Evolutionary conservation across 2,888 invertebrate species (phyloP), one percentile per base, ranked within the genome.

Genomic region (Synanthedon tipuliformis): DNA sequence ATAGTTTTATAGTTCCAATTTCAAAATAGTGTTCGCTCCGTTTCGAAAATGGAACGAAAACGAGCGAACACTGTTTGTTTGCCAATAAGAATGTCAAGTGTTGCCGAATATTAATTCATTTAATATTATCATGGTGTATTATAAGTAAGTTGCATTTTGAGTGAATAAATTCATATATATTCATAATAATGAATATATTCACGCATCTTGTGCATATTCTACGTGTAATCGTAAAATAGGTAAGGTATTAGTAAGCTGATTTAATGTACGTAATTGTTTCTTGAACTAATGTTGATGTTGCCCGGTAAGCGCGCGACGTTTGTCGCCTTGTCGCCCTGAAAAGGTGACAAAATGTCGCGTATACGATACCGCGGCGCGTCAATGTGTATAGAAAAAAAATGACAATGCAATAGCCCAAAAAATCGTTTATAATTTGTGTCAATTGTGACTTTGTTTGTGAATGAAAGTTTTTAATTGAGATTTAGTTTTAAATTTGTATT

Each of bases 371-470:
- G 18, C 63, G 63, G 57, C 56, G 56, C 66, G 61, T 72, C 82
- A 81, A 84, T 73, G 75, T 82, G 77, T 61, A 72, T 65, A 75
- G 69, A 68, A 73, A 75, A 34, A 76, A 81, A 81, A 80, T 66
- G 65, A 73, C 74, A 81, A 82, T 84, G 86, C 88, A 88, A 88
- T 88, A 88, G 88, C 88, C 88, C 88, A 81, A 85, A 80, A 63
- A 78, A 75, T 76, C 69, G 66, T 74, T 34, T 73, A 74, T 74
- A 55, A 70, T 82, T 82, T 81, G 56, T 69, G 66, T 80, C 70
- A 23, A 23, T 23, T 23, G 71, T 80, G 69, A 73, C 58, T 78
- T 82, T 68, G 59, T 67, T 82, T 76, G 51, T 65, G 62, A 63
- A 68, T 50, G 66, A 64, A 62, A 63, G 60, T 62, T 64, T 66